Percentiles rank a stretch among this genome's conserved stretches.
Conservation (phyloP, 2,113 vertebrate genomes). For the Neofelis nebulosa region DNA sequence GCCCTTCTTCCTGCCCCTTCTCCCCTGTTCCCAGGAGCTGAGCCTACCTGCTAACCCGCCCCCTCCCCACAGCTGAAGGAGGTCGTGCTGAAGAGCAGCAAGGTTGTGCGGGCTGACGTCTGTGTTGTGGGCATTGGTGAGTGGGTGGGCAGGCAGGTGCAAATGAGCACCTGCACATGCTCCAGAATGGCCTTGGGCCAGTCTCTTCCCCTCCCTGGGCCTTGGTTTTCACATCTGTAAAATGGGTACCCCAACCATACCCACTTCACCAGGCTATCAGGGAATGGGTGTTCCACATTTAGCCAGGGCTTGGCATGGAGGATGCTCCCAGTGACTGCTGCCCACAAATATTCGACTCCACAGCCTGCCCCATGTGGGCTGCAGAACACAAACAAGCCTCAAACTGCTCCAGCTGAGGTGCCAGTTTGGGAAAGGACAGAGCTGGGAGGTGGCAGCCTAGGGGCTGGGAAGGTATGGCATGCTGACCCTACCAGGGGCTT, state of each 20-base stretch:
- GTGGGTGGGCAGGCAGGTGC: neutral
- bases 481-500: neutral
- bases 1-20: neutral
- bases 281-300: neutral
- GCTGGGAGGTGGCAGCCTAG: neutral
- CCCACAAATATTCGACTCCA: neutral
- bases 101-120: constrained; percentile 94
- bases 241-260: neutral
- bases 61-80: constrained; percentile 92
- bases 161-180: neutral
- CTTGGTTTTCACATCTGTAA: neutral
- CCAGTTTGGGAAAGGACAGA: neutral
- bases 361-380: neutral
- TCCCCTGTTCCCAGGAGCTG: neutral
- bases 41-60: neutral
- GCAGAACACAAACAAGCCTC: neutral
- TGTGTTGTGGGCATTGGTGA: constrained; percentile 97
- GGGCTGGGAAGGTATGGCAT: neutral
- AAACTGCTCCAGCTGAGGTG: neutral
- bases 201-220: neutral
- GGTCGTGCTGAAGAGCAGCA: constrained; percentile 98
- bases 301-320: neutral
- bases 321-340: neutral
- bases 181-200: neutral
- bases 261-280: neutral